These are phyloP conservation scores for Dione vanillae DNA, from an alignment of 2,888 invertebrate genomes.

Conservation along the genomic window DNA sequence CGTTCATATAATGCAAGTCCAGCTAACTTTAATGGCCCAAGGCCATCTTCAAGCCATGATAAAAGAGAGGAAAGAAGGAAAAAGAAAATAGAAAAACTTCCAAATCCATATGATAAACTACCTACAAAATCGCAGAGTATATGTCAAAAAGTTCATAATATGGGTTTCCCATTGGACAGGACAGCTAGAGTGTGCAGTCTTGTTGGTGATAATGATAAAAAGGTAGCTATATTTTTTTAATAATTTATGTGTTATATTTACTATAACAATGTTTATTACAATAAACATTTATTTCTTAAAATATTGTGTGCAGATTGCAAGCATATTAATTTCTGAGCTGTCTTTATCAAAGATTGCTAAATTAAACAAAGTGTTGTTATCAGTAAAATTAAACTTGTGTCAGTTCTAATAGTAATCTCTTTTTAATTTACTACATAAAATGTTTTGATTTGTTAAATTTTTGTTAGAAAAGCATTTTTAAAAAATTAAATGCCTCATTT, in stretches of 20 bases:
- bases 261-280: too few relatives aligned
- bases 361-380: constrained; percentile 14
- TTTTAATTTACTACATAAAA: not conserved
- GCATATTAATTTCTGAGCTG: not conserved
- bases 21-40: constrained; percentile 61
- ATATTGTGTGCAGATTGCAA: not conserved
- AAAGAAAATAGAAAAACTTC: constrained; percentile 64
- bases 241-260: too few relatives aligned
- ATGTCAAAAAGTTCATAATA: constrained; percentile 90
- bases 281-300: too few relatives aligned
- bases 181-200: constrained; percentile 91
- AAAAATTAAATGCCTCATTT: too few relatives aligned
- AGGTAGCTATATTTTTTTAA: constrained; percentile 72
- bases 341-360: constrained; percentile 22
- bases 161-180: constrained; percentile 94
- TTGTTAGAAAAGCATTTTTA: too few relatives aligned
- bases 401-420: not conserved
- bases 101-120: constrained; percentile 72
- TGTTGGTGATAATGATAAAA: constrained; percentile 92
- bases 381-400: constrained; percentile 3
- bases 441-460: not conserved
- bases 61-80: constrained; percentile 59
- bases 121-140: constrained; percentile 85
- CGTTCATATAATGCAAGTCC: constrained; percentile 82
- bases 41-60: constrained; percentile 57